phyloP scores from a whole-genome alignment of 2,797 vertebrate species.

The Aplochiton taeniatus region DNA sequence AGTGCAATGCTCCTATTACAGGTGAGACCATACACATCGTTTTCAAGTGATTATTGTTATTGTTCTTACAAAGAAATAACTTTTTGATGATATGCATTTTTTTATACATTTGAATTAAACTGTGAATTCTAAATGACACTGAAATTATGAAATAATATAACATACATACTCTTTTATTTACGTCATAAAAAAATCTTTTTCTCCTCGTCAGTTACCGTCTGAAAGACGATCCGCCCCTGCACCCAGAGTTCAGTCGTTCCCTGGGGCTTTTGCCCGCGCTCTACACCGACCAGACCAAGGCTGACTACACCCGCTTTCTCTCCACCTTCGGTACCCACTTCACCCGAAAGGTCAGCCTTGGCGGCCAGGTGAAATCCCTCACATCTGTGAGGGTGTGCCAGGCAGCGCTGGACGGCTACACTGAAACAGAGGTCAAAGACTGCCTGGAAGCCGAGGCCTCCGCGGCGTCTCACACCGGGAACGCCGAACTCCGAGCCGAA shows the following conservation, averaged over 20 bases:
- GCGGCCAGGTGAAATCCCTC: constrained; percentile 50
- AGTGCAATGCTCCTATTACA: constrained; percentile 53
- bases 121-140: neutral
- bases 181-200: no score
- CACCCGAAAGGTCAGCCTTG: constrained; percentile 54
- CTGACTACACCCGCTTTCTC: constrained; percentile 35
- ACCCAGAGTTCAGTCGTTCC: constrained; percentile 7
- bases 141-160: neutral
- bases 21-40: constrained; percentile 35
- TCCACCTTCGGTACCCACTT: constrained; percentile 68
- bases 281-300: constrained; percentile 23
- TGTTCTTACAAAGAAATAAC: no score
- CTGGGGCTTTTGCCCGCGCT: constrained; percentile 38
- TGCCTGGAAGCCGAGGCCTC: constrained; percentile 70
- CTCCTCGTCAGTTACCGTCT: neutral
- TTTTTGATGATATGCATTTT: no score
- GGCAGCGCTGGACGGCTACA: constrained; percentile 46
- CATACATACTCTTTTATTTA: neutral
- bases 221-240: constrained; percentile 4
- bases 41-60: no score
- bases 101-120: neutral
- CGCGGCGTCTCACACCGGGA: neutral
- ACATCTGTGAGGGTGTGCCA: constrained; percentile 56
- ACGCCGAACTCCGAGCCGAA: constrained; percentile 14
- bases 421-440: constrained; percentile 50